Conservation (phyloP, 2,888 invertebrate genomes). For the Pristionchus japonicus region DNA sequence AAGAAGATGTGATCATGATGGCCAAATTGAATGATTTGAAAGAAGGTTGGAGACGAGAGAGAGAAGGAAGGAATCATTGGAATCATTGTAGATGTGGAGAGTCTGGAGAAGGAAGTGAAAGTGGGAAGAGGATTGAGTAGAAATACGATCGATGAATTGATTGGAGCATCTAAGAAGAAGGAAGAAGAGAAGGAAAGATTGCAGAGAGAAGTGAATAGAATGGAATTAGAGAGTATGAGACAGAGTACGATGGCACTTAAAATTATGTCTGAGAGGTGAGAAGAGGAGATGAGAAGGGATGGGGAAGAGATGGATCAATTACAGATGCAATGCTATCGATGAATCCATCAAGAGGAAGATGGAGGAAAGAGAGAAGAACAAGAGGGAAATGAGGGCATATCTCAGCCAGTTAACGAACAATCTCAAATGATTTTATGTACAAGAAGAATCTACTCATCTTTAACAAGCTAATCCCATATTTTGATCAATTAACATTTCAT, state of each 20-base stretch:
- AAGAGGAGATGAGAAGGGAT: background rate
- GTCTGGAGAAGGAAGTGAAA: background rate
- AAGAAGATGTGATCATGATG: constrained; percentile 33
- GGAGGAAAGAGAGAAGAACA: constrained; percentile 18
- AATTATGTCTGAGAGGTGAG: background rate
- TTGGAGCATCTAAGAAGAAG: constrained; percentile 36
- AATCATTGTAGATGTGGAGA: background rate
- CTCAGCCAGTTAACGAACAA: constrained; percentile 19
- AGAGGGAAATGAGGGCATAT: background rate
- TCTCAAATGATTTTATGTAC: background rate
- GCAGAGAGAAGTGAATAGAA: background rate
- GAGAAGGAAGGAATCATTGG: background rate
- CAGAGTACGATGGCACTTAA: background rate
- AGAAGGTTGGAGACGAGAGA: constrained; percentile 9
- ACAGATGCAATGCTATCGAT: constrained; percentile 9
- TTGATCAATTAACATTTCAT: background rate
- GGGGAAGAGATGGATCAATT: background rate
- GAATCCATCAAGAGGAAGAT: constrained; percentile 3
- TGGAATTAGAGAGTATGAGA: background rate
- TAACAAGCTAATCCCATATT: constrained; percentile 21
- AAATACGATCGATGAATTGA: constrained; percentile 1
- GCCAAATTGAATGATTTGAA: background rate
- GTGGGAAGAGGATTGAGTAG: constrained; percentile 11
- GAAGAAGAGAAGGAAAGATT: constrained; percentile 10
- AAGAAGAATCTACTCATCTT: background rate